Conservation (phyloP, 2,113 vertebrate genomes). For the Rhizomys pruinosus region DNA sequence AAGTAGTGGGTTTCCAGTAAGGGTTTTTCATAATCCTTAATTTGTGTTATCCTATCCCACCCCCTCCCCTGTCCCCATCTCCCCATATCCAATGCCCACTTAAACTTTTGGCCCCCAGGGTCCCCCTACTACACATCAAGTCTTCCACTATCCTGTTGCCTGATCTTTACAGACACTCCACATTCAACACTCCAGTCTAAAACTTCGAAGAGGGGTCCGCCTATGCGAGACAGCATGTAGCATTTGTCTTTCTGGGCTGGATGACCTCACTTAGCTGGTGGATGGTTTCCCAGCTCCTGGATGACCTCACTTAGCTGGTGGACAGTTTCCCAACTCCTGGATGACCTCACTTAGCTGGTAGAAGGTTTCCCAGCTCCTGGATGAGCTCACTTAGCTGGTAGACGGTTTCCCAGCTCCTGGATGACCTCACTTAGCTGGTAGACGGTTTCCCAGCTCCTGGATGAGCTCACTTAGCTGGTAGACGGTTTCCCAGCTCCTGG, state of each 20-base stretch:
- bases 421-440: too few species aligned
- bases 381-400: not conserved
- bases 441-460: not conserved
- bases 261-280: too few species aligned
- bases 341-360: too few species aligned
- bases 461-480: not conserved
- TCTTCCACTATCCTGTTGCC: not conserved
- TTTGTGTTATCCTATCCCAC: not conserved
- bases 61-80: not conserved
- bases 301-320: too few species aligned
- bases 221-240: not conserved
- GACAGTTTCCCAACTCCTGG: not conserved
- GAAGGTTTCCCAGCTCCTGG: not conserved
- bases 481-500: not conserved
- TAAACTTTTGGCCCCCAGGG: not conserved
- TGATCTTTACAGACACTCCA: not conserved
- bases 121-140: not conserved
- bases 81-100: not conserved
- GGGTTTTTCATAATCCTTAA: not conserved
- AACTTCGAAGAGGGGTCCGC: not conserved
- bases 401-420: not conserved
- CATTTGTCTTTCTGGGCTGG: not conserved
- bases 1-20: not conserved
- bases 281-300: not conserved
- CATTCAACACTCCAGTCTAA: not conserved